Conservation (phyloP, 2,113 vertebrate species). For the Pluvialis apricaria region DNA sequence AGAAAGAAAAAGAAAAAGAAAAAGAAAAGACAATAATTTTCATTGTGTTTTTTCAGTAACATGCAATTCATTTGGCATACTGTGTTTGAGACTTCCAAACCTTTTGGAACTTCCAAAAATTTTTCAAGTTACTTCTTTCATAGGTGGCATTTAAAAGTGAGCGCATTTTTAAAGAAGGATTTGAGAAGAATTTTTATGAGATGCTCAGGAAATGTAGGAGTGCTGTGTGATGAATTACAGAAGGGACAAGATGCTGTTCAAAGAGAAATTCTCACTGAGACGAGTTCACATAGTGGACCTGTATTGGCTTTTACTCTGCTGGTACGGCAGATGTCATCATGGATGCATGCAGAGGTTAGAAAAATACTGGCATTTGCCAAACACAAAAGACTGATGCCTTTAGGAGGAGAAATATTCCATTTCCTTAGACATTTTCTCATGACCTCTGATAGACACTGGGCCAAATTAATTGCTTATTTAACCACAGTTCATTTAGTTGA, state of each 20-base stretch:
- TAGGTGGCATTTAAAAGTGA: neutral
- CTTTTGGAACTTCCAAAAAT: neutral
- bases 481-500: neutral
- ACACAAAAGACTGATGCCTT: neutral
- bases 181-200: conserved; percentile 5
- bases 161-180: neutral
- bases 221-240: neutral
- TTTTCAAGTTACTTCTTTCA: neutral
- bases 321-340: neutral
- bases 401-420: conserved; percentile 24
- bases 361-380: conserved; percentile 29
- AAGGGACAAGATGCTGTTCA: neutral
- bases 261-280: neutral
- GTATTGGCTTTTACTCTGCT: neutral
- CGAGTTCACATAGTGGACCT: neutral
- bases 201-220: neutral
- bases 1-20: neutral
- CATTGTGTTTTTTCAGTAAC: neutral
- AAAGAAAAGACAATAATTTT: neutral
- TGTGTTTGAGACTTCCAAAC: neutral
- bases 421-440: conserved; percentile 46
- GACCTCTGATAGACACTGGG: neutral
- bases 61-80: rapidly evolving
- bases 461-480: conserved; percentile 13
- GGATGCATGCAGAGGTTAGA: conserved; percentile 14